A percentile compares a stretch with the other conserved stretches of the same genome.
Conservation (phyloP, 2,888 invertebrate genomes). For the Griposia aprilina region DNA sequence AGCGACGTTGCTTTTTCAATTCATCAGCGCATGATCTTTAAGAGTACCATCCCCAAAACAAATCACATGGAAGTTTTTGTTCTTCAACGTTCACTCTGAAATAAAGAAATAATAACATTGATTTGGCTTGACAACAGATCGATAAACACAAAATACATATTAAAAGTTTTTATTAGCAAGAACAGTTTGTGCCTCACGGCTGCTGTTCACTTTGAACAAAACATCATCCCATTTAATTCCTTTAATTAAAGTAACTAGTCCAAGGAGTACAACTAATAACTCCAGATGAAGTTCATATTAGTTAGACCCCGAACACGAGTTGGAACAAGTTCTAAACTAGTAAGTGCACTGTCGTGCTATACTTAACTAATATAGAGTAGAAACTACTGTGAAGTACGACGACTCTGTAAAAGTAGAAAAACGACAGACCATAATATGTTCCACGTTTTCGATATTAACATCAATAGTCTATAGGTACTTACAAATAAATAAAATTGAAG, state of each 20-base stretch:
- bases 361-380: conserved; percentile 37
- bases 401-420: conserved; percentile 42
- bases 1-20: too few species aligned
- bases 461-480: too few species aligned
- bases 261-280: conserved; percentile 3
- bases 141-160: too few species aligned
- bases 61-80: too few species aligned
- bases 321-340: conserved; percentile 38
- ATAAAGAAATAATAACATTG: too few species aligned
- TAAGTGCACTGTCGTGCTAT: conserved; percentile 33
- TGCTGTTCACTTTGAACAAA: background rate
- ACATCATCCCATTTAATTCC: background rate
- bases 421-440: background rate
- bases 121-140: too few species aligned
- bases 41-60: too few species aligned
- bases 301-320: background rate
- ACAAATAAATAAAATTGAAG: too few species aligned
- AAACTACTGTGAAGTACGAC: conserved; percentile 45
- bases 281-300: conserved; percentile 12
- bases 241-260: background rate
- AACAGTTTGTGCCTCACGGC: too few species aligned
- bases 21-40: too few species aligned
- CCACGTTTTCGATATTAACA: background rate
- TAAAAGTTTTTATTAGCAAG: too few species aligned
- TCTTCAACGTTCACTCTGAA: too few species aligned